Percentiles rank a stretch among this genome's conserved stretches.
These are phyloP conservation scores for Ibidorhyncha struthersii DNA, from an alignment of 2,113 vertebrate genomes.

Conservation along the genomic window DNA sequence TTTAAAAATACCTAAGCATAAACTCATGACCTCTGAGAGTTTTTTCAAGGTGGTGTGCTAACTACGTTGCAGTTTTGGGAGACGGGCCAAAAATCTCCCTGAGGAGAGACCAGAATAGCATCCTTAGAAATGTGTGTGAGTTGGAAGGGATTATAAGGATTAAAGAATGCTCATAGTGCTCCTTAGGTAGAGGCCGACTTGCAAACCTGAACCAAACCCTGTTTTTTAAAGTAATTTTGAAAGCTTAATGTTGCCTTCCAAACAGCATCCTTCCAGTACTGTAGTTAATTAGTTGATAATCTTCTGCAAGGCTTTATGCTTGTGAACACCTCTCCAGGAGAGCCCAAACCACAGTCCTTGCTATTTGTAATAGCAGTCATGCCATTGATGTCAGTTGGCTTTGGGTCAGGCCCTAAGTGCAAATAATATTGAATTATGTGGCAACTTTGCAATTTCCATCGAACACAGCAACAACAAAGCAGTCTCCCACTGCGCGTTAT, in stretches of 20 bases:
- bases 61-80: neutral
- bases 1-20: slow-evolving; percentile 30
- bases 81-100: neutral
- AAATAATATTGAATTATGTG: neutral
- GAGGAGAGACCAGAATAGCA: slow-evolving; percentile 26
- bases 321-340: neutral
- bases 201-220: slow-evolving; percentile 9
- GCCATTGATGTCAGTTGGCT: neutral
- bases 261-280: neutral
- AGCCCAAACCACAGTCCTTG: neutral
- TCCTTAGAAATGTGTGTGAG: neutral
- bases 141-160: slow-evolving; percentile 20
- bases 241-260: slow-evolving; percentile 12
- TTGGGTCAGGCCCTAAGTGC: neutral
- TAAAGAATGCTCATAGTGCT: neutral
- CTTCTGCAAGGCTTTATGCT: neutral
- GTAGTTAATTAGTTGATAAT: slow-evolving; percentile 23
- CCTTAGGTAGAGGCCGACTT: neutral
- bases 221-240: neutral
- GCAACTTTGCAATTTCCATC: neutral
- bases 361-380: neutral
- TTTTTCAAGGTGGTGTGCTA: neutral
- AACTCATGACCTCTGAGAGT: slow-evolving; percentile 19
- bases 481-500: neutral
- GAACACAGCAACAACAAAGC: neutral